Percentiles rank a stretch among this genome's conserved stretches.
Conservation (phyloP, 2,797 vertebrate species). For the Gorsachius magnificus region DNA sequence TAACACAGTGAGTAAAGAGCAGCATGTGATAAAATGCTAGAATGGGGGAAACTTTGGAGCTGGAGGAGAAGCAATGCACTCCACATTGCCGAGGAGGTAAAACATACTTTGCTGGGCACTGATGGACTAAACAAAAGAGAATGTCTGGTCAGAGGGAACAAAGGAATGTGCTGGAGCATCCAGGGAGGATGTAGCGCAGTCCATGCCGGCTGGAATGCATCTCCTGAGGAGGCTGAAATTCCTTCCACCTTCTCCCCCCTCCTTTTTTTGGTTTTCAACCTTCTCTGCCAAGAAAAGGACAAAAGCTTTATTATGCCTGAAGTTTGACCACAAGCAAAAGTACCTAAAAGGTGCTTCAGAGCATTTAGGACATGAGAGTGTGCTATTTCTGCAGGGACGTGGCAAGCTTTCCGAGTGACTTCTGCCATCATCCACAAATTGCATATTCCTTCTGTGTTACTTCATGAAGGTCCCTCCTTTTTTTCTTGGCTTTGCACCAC, state of each 20-base stretch:
- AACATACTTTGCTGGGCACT: neutral
- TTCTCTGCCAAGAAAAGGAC: conserved; percentile 46
- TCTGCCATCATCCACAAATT: conserved; percentile 47
- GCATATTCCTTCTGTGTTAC: neutral
- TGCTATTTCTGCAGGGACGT: conserved; percentile 32
- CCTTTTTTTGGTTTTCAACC: neutral
- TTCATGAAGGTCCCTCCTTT: neutral
- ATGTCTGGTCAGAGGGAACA: conserved; percentile 36
- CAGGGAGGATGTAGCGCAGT: conserved; percentile 31
- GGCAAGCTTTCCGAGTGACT: conserved; percentile 16
- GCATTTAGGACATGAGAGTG: neutral
- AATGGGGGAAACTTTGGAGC: neutral
- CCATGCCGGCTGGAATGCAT: conserved; percentile 16
- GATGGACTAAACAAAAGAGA: conserved; percentile 44
- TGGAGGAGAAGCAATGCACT: neutral
- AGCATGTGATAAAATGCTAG: neutral
- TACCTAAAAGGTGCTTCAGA: conserved; percentile 44
- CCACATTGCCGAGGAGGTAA: neutral
- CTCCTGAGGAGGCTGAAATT: conserved; percentile 45
- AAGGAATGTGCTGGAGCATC: conserved; percentile 52
- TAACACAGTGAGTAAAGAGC: neutral
- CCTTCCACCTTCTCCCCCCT: conserved; percentile 40
- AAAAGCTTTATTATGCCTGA: conserved; percentile 59
- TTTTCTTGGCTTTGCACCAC: conserved; percentile 17
- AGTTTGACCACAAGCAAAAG: conserved; percentile 26